These are phyloP conservation scores for Phoeniculus purpureus DNA, from an alignment of 2,797 vertebrate species.

Conservation along the genomic window DNA sequence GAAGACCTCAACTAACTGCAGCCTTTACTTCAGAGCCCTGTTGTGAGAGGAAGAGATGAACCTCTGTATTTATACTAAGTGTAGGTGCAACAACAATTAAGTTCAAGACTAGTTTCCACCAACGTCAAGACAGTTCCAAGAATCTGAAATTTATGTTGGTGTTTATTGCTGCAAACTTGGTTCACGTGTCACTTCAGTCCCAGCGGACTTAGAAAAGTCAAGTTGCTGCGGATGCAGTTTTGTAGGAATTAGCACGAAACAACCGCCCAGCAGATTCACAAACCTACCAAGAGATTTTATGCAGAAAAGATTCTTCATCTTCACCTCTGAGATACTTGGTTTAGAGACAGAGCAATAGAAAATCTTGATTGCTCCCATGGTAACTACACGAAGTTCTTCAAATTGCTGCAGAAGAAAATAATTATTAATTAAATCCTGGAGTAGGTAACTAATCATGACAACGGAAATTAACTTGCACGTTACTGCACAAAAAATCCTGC, in stretches of 20 bases:
- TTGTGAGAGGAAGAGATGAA: conserved; percentile 57
- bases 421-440: conserved; percentile 13
- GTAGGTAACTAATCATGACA: background rate
- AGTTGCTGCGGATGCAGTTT: conserved; percentile 65
- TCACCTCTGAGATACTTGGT: background rate
- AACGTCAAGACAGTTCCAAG: conserved; percentile 49
- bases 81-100: conserved; percentile 67
- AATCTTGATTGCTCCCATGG: conserved; percentile 64
- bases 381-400: conserved; percentile 58
- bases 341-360: conserved; percentile 43
- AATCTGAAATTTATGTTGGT: conserved; percentile 70
- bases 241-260: conserved; percentile 55
- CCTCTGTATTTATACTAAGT: conserved; percentile 64
- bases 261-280: background rate
- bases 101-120: conserved; percentile 62
- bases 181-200: conserved; percentile 69
- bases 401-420: background rate
- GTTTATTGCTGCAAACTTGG: conserved; percentile 59
- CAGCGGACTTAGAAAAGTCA: conserved; percentile 55
- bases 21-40: conserved; percentile 42
- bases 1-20: conserved; percentile 23
- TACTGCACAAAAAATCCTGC: background rate
- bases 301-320: conserved; percentile 52
- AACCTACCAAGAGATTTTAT: conserved; percentile 2
- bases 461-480: background rate